Conservation (phyloP, 2,888 invertebrate species). For the Mactromeris polynyma region DNA sequence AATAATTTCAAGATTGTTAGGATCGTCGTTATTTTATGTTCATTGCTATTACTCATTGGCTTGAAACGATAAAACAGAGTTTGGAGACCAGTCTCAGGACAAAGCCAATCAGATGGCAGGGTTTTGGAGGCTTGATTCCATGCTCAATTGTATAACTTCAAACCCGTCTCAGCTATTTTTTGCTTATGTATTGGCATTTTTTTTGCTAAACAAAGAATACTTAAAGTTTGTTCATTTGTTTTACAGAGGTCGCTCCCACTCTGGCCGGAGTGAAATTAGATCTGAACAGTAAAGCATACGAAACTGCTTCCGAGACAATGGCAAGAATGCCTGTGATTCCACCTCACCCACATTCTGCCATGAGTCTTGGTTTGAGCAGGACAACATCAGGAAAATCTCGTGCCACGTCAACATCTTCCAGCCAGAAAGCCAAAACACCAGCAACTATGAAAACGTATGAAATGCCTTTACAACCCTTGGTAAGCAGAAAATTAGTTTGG, state of each 20-base stretch:
- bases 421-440: conserved; percentile 78
- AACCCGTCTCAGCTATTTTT: too few relatives aligned
- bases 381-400: conserved; percentile 76
- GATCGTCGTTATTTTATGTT: too few relatives aligned
- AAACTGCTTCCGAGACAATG: conserved; percentile 66
- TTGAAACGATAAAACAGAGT: too few relatives aligned
- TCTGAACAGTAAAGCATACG: conserved; percentile 64
- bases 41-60: too few relatives aligned
- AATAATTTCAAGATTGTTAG: too few relatives aligned
- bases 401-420: conserved; percentile 69
- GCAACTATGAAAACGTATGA: conserved; percentile 84
- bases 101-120: too few relatives aligned
- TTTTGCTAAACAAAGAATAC: too few relatives aligned
- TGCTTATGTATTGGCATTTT: too few relatives aligned
- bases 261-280: conserved; percentile 80
- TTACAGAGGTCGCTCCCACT: conserved; percentile 66
- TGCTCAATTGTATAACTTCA: too few relatives aligned
- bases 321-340: conserved; percentile 78
- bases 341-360: conserved; percentile 70
- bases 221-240: too few relatives aligned
- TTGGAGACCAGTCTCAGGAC: too few relatives aligned
- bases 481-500: conserved; percentile 61
- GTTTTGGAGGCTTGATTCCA: too few relatives aligned
- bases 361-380: conserved; percentile 73
- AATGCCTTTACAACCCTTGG: conserved; percentile 85